Evolutionary conservation across 2,888 invertebrate species (phyloP).

Genomic region (Tenthredo notha): DNA sequence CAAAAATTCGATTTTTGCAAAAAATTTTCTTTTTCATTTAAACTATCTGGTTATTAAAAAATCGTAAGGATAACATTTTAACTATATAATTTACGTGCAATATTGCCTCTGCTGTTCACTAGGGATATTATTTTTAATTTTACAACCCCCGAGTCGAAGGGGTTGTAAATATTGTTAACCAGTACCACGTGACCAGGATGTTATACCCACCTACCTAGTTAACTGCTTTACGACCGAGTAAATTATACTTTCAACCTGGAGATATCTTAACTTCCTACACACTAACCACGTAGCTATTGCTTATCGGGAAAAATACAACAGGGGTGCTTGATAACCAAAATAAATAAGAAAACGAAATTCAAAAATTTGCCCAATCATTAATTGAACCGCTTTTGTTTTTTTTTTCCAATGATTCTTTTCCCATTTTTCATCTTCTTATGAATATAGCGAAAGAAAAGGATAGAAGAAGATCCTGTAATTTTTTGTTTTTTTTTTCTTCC

Average conservation of each 20-base stretch:
- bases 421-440: background rate
- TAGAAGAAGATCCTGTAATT: too few relatives aligned
- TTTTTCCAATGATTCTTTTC: too few relatives aligned
- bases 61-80: background rate
- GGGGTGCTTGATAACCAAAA: background rate
- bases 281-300: background rate
- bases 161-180: slow-evolving; percentile 49
- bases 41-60: background rate
- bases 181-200: slow-evolving; percentile 39
- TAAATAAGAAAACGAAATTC: too few relatives aligned
- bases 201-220: slow-evolving; percentile 34
- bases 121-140: slow-evolving; percentile 40
- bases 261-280: slow-evolving; percentile 35
- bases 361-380: background rate
- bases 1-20: too few relatives aligned
- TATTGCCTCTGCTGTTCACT: background rate
- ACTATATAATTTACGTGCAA: slow-evolving; percentile 16
- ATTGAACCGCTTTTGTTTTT: background rate
- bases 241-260: slow-evolving; percentile 37
- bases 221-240: slow-evolving; percentile 41
- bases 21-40: too few relatives aligned
- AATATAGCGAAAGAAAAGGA: too few relatives aligned
- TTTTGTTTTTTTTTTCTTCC: too few relatives aligned
- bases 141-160: slow-evolving; percentile 27
- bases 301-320: background rate